These are phyloP conservation scores for Theocolax elegans DNA, from an alignment of 1,140 invertebrate genomes.

Conservation along the genomic window DNA sequence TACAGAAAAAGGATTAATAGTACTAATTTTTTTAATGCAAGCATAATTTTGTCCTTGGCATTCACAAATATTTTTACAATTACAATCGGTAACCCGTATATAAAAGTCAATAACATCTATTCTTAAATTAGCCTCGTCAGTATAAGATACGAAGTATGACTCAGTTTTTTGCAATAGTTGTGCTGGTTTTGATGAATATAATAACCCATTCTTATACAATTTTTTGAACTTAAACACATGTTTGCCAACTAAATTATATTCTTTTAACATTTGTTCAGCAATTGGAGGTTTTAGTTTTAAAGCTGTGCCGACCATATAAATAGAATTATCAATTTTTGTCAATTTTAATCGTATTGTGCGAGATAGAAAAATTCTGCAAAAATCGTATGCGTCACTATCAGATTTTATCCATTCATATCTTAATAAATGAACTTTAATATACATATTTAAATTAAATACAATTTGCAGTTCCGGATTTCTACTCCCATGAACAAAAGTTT, in stretches of 20 bases:
- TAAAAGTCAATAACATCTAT: background rate
- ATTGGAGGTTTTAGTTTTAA: background rate
- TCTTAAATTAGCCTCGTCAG: background rate
- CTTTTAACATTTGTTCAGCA: background rate
- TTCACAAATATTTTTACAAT: background rate
- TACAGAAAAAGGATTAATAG: background rate
- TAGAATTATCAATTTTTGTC: background rate
- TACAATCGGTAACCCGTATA: background rate
- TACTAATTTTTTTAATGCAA: background rate
- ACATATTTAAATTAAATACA: conserved; percentile 15
- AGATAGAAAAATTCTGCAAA: background rate
- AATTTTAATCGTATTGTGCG: background rate
- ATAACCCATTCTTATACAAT: background rate
- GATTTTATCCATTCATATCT: conserved; percentile 1
- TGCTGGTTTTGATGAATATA: background rate
- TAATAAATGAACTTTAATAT: background rate
- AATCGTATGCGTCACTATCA: background rate
- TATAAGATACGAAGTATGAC: background rate
- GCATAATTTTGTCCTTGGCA: background rate
- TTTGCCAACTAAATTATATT: background rate
- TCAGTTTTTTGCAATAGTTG: background rate
- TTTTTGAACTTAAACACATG: background rate
- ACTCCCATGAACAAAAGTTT: conserved; percentile 1
- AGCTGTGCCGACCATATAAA: background rate
- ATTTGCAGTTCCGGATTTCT: conserved; percentile 2